Base-by-base conservation (phyloP, 2,113 vertebrate genomes). In the Notothenia rossii region DNA sequence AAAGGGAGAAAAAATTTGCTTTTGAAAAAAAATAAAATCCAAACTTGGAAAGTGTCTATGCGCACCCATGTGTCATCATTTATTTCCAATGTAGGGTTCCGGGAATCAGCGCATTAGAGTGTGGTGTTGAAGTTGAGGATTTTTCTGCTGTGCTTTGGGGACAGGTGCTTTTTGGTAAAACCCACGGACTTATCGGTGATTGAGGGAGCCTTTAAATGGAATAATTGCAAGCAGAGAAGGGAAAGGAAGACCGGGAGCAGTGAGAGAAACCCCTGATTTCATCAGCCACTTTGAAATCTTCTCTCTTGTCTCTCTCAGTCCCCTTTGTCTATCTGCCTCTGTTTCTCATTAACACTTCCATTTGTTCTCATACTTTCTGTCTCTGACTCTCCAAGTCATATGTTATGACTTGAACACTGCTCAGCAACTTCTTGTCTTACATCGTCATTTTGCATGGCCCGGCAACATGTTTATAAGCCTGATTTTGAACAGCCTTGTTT, bases 61-160 rank as follows among this genome's bases (percentile, higher is more conserved):
- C 25, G 11, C 56, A 18, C 17, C 83, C 87, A 91, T 82, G 82
- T 91, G 89, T 89, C 84, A 85, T 84, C 81, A 68, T 86, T 91
- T 86, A 88, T 72, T 68, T 80, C 73, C 82, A 86, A 15, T 8
- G 70, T 25, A 55, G 53, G 50, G 45, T 86, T 91, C 73, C 88
- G 80, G 83, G 83, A 89, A 83, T 74, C 79, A 45, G 11, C 62
- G 60, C 59, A 64, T 81, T 64, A 79, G 71, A 48, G 20, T 2
- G 12, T 50, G 64, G 82, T 75, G 77, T 77, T 81, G 88, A 84
- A 79, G 64, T 1, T 10, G 62, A 56, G 72, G 18, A 29, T 80
- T 76, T 72, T 65, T 72, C 51, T 55, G 67, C 63, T 17, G 55
- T 4, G 45, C 69, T 58, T 54, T 25, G 45, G 71, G 69, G 82